phyloP scores from a whole-genome alignment of 1,140 invertebrate species.

The Lordiphosa clarofinis region DNA sequence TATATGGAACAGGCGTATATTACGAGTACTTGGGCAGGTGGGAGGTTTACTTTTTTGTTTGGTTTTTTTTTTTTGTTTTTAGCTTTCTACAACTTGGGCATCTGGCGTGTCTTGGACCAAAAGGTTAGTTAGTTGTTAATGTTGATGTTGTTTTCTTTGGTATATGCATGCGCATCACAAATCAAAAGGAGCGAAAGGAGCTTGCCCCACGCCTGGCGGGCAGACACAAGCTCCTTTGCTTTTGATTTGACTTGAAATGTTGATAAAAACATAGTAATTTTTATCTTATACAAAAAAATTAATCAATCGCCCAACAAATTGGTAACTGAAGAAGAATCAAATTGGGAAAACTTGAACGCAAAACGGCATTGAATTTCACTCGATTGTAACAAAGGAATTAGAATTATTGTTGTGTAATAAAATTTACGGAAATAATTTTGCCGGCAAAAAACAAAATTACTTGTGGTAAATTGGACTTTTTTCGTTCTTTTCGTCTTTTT shows the following conservation, averaged over 20 bases:
- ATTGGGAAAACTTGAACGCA: constrained; percentile 34
- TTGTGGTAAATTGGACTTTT: constrained; percentile 29
- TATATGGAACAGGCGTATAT: constrained; percentile 42
- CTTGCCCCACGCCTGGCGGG: constrained; percentile 9
- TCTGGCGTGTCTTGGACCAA: constrained; percentile 51
- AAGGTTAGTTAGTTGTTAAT: constrained; percentile 42
- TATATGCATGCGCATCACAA: constrained; percentile 37
- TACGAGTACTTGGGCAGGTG: constrained; percentile 40
- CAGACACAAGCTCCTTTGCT: constrained; percentile 42
- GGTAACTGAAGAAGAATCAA: constrained; percentile 36
- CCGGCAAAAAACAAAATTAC: no score
- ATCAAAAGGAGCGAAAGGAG: constrained; percentile 48
- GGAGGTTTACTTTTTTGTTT: constrained; percentile 33
- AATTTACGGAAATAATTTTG: constrained; percentile 15
- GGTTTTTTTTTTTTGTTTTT: constrained; percentile 17
- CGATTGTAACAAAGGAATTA: neutral
- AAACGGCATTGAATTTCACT: constrained; percentile 12
- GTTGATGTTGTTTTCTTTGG: constrained; percentile 12
- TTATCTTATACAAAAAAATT: constrained; percentile 79
- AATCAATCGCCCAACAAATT: constrained; percentile 44
- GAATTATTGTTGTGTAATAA: constrained; percentile 4
- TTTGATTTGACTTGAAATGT: constrained; percentile 65
- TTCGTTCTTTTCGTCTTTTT: constrained; percentile 31
- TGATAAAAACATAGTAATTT: constrained; percentile 79
- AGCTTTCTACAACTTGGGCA: constrained; percentile 23